phyloP scores from a whole-genome alignment of 2,113 vertebrate species.

The Potamarius usumacintae region DNA sequence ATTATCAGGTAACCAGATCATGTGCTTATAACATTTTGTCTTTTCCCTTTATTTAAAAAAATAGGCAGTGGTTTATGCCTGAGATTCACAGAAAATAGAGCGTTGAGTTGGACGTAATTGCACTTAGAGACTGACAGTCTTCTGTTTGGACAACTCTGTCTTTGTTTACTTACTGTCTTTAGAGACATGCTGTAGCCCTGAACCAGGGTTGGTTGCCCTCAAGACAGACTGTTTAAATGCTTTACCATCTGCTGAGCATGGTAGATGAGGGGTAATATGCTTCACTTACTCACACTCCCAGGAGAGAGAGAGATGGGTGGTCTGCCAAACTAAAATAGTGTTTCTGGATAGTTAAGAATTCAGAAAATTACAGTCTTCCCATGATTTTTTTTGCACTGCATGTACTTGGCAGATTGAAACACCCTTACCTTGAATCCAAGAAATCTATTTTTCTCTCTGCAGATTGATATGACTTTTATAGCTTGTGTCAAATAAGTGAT shows the following conservation, averaged over 20 bases:
- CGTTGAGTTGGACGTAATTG: background rate
- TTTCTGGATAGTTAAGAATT: slow-evolving; percentile 42
- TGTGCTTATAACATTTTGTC: background rate
- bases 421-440: slow-evolving; percentile 26
- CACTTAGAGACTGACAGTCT: slow-evolving; percentile 11
- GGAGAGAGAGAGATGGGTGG: slow-evolving; percentile 12
- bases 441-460: slow-evolving; percentile 18
- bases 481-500: background rate
- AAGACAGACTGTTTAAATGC: slow-evolving; percentile 42
- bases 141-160: slow-evolving; percentile 29
- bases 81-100: background rate
- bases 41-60: background rate
- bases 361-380: slow-evolving; percentile 35
- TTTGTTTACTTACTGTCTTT: slow-evolving; percentile 40
- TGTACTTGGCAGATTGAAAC: slow-evolving; percentile 5
- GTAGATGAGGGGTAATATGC: slow-evolving; percentile 34
- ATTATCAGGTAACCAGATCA: slow-evolving; percentile 44
- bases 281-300: slow-evolving; percentile 19
- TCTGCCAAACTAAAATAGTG: slow-evolving; percentile 34
- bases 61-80: background rate
- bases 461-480: slow-evolving; percentile 25
- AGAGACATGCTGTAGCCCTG: slow-evolving; percentile 28
- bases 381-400: background rate
- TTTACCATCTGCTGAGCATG: slow-evolving; percentile 51
- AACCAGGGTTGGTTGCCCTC: slow-evolving; percentile 16